Conservation (phyloP, 2,797 vertebrate species). For the Argyrosomus regius region DNA sequence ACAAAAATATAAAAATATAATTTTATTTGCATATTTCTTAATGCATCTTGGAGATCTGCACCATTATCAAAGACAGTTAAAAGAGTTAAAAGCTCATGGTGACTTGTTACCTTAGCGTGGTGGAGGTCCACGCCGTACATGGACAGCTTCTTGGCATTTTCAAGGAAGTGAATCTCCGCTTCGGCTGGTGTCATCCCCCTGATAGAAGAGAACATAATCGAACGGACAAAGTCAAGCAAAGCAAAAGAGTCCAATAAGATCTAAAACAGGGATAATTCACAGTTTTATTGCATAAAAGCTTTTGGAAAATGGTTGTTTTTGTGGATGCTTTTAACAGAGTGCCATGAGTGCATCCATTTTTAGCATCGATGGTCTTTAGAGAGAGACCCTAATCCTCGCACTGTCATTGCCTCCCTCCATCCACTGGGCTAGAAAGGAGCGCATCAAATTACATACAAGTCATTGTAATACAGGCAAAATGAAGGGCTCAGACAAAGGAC, state of each 20-base stretch:
- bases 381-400: conserved; percentile 50
- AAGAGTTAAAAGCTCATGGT: background rate
- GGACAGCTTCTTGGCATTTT: conserved; percentile 98
- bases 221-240: background rate
- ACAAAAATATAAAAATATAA: background rate
- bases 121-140: conserved; percentile 99
- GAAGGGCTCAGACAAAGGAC: conserved; percentile 30
- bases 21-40: background rate
- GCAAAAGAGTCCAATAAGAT: conserved; percentile 4
- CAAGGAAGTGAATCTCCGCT: conserved; percentile 98
- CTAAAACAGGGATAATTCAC: conserved; percentile 6
- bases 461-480: conserved; percentile 37
- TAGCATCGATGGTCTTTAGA: conserved; percentile 45
- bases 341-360: conserved; percentile 58
- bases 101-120: conserved; percentile 92
- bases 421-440: conserved; percentile 12
- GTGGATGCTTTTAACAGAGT: conserved; percentile 43
- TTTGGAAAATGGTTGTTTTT: conserved; percentile 32
- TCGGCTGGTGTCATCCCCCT: conserved; percentile 98
- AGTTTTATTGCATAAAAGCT: conserved; percentile 33
- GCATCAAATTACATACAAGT: conserved; percentile 67
- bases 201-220: conserved; percentile 14
- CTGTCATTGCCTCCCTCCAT: conserved; percentile 30
- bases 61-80: background rate
- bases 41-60: background rate